Conservation (phyloP, 2,888 invertebrate genomes). For the Rhamphomyia laevipes region DNA sequence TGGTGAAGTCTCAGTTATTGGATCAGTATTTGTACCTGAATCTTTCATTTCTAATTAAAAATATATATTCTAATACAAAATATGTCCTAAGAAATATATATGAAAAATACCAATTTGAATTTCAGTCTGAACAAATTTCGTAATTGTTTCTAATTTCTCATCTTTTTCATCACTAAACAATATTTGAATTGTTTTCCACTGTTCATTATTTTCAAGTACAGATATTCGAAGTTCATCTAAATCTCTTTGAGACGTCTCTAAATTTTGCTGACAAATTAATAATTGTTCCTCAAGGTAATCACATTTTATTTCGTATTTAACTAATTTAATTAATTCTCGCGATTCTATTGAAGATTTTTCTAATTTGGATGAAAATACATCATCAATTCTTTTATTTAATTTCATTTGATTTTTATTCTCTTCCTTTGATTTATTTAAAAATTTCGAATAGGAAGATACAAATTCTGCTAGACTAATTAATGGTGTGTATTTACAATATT, state of each 20-base stretch:
- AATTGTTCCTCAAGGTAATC: conserved; percentile 28
- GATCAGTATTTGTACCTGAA: conserved; percentile 26
- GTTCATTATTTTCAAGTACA: conserved; percentile 28
- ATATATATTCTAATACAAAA: neutral
- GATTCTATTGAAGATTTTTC: conserved; percentile 14
- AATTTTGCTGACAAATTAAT: conserved; percentile 21
- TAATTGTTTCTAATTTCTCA: neutral
- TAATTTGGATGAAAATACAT: conserved; percentile 16
- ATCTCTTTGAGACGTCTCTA: conserved; percentile 24
- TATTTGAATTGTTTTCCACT: conserved; percentile 34
- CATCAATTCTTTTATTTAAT: conserved; percentile 11
- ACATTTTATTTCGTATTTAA: conserved; percentile 32
- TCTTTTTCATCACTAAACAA: conserved; percentile 20
- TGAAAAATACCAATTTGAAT: conserved; percentile 8
- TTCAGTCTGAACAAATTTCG: conserved; percentile 13
- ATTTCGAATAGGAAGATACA: conserved; percentile 27
- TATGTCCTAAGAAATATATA: neutral
- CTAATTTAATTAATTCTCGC: conserved; percentile 23
- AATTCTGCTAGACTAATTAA: conserved; percentile 34
- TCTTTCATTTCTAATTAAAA: conserved; percentile 12
- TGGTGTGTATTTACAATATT: conserved; percentile 36
- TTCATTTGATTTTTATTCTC: conserved; percentile 2
- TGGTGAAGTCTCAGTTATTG: conserved; percentile 18
- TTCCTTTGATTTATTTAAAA: conserved; percentile 16
- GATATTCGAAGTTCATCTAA: conserved; percentile 24